Evolutionary conservation across 2,888 invertebrate species (phyloP), one percentile per base, ranked within the genome.

Genomic region (Callinectes sapidus): DNA sequence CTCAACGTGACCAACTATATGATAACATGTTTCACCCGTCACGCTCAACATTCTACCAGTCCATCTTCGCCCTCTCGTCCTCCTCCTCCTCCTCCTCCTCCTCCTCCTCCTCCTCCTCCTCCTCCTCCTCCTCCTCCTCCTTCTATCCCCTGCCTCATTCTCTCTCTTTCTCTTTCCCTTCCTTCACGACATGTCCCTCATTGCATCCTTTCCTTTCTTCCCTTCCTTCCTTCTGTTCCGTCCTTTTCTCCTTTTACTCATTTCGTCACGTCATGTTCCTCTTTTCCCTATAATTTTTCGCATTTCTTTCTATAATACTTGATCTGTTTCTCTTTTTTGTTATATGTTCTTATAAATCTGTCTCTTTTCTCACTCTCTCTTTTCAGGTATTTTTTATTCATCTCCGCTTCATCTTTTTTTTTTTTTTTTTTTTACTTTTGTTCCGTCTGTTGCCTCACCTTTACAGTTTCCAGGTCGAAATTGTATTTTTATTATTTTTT

Each of bases 41-140:
- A 87, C 91, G 91, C 71, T 71, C 66, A 54, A 54, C 86, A 87
- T 66, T 92, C 81, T 77, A 81, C 88, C 91, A 92, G 81, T 89
- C 81, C 89, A 54, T 85, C 89, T 85, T 92, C 55, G 18, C 89
- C 54, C 85, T 55, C 48, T 35, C 90, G 90, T 90, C 90, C 81
- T 81, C 81, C 28, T 54, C 81, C 77, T 35, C 81, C 32, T 54
- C 81, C 48, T 81, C 90, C 28, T 81, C 85, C 32, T 39, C 39
- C 28, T 54, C 77, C 10, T 71, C 32, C 32, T n/a, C 35, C 61
- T 66, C 66, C 35, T 35, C 61, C 35, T 39, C 55, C 18, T 55
- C 16, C 18, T 32, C 54, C 16, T 42, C 77, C 54, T 55, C 28
- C 14, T 23, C 39, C 39, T 71, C 89, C 14, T 32, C 61, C 16